These are phyloP conservation scores for Hydraecia micacea DNA, from an alignment of 2,888 invertebrate genomes.

Conservation along the genomic window DNA sequence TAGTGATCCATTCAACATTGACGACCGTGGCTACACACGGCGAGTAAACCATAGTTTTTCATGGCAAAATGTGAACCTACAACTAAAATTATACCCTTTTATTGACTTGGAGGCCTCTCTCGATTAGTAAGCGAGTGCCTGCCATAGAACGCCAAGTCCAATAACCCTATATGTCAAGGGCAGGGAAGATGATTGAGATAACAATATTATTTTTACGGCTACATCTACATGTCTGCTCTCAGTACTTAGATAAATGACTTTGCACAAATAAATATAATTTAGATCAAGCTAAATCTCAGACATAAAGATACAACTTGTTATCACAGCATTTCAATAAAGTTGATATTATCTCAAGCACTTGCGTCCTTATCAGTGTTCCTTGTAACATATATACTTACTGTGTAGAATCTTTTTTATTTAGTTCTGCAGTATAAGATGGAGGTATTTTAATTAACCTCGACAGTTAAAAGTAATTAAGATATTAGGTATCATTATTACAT, in stretches of 20 bases:
- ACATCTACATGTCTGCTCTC: background rate
- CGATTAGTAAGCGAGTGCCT: background rate
- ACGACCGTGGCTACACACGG: too few relatives aligned
- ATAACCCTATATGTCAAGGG: background rate
- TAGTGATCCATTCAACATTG: too few relatives aligned
- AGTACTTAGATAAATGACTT: constrained; percentile 15
- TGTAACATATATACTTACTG: background rate
- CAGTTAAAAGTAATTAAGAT: background rate
- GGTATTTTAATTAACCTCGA: constrained; percentile 4
- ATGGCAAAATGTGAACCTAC: background rate
- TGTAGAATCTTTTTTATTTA: constrained; percentile 32
- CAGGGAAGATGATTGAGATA: background rate
- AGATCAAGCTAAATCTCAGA: constrained; percentile 30
- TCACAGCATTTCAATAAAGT: constrained; percentile 48
- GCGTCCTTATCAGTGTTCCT: constrained; percentile 21
- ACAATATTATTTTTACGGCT: too few relatives aligned
- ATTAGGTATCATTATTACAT: constrained; percentile 1
- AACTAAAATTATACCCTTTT: background rate
- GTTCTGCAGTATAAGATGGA: background rate
- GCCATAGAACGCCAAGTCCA: background rate
- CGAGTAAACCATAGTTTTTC: too few relatives aligned
- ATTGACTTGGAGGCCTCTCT: background rate
- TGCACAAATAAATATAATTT: constrained; percentile 4
- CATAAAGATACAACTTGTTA: constrained; percentile 41
- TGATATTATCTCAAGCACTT: constrained; percentile 32